A percentile compares a stretch with the other conserved stretches of the same genome.
Conservation (phyloP, 1,140 invertebrate species). For the Scylla paramamosain region DNA sequence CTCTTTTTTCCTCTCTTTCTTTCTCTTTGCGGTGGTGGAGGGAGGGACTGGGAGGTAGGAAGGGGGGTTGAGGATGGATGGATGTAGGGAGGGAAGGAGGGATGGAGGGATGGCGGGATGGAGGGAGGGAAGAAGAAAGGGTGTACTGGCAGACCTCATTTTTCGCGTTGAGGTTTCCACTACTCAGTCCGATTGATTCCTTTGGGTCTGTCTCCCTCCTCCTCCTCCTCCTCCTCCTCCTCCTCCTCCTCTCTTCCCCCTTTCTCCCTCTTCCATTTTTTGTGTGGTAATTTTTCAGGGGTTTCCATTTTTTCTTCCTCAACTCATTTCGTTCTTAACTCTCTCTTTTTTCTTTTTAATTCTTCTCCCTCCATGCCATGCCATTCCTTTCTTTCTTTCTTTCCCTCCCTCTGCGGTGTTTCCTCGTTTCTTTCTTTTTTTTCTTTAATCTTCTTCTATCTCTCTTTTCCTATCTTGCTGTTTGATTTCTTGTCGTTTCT, state of each 20-base stretch:
- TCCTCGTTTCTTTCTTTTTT: not conserved
- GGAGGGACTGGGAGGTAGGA: not conserved
- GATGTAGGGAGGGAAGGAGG: not conserved
- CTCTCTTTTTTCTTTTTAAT: no score
- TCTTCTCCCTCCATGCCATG: no score
- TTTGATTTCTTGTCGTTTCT: no score
- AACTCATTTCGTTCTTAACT: not conserved
- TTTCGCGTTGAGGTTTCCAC: slow-evolving; percentile 22
- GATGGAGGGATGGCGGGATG: not conserved
- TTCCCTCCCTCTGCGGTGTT: not conserved
- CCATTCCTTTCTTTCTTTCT: not conserved
- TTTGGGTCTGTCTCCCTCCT: slow-evolving; percentile 7
- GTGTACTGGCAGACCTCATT: slow-evolving; percentile 41
- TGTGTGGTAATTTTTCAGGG: not conserved
- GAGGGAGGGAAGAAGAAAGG: not conserved
- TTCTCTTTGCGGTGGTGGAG: not conserved
- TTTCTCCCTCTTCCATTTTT: not conserved
- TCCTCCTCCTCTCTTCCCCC: not conserved
- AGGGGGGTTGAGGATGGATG: not conserved
- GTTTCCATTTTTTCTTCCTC: not conserved
- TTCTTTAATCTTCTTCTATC: not conserved
- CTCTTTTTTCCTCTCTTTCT: not conserved
- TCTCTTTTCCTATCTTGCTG: not conserved
- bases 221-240: not conserved
- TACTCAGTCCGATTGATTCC: slow-evolving; percentile 59